Percentiles rank a stretch among this genome's conserved stretches.
These are phyloP conservation scores for Xenops minutus DNA, from an alignment of 2,797 vertebrate species.

Conservation along the genomic window DNA sequence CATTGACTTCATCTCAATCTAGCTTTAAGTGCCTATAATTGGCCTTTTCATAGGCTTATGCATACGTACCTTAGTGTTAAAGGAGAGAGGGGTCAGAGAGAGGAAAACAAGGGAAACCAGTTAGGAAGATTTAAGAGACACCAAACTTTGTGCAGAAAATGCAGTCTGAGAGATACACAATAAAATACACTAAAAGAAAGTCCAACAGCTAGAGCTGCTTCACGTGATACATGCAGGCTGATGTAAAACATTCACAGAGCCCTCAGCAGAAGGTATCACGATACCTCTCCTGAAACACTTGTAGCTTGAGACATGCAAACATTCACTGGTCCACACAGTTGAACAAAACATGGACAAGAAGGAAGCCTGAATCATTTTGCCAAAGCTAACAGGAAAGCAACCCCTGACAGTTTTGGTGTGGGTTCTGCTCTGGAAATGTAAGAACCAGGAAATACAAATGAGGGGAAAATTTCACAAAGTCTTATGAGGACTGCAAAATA, in stretches of 20 bases:
- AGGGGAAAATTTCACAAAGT: neutral
- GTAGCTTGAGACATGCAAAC: neutral
- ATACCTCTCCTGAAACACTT: neutral
- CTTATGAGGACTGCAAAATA: conserved; percentile 1
- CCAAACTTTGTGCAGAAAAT: neutral
- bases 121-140: neutral
- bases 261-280: neutral
- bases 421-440: neutral
- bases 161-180: neutral
- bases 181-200: neutral
- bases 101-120: neutral
- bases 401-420: neutral
- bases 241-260: neutral
- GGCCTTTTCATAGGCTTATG: neutral
- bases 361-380: neutral
- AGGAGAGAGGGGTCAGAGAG: neutral
- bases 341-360: neutral
- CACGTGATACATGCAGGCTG: neutral
- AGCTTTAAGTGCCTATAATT: neutral
- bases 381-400: neutral
- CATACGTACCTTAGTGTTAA: neutral
- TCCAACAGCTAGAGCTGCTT: neutral
- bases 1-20: neutral
- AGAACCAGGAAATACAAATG: neutral
- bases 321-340: neutral